phyloP scores from a whole-genome alignment of 2,113 vertebrate species.

The Aviceda subcristata region DNA sequence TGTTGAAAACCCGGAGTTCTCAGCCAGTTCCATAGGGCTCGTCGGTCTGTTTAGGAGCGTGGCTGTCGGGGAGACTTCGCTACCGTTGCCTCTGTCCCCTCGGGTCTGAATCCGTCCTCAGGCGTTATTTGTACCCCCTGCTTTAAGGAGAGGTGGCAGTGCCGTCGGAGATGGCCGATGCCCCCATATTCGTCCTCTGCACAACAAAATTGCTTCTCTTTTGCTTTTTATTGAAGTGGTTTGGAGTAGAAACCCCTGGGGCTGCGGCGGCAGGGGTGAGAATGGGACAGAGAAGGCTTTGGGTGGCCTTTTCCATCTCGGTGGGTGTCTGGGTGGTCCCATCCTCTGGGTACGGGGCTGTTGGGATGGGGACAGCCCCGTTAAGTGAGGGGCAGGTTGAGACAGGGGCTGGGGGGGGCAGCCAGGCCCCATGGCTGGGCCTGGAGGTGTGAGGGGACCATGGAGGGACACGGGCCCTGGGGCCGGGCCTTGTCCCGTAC shows the following conservation, averaged over 20 bases:
- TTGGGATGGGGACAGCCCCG: not conserved
- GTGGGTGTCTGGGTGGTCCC: not conserved
- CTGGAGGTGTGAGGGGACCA: no score
- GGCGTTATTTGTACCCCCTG: not conserved
- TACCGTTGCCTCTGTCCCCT: not conserved
- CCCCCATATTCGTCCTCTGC: no score
- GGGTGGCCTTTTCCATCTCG: not conserved
- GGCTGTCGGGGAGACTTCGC: rapidly evolving
- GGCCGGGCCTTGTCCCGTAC: no score
- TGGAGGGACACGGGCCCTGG: no score
- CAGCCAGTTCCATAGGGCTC: rapidly evolving
- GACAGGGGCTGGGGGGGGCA: no score
- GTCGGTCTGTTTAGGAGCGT: rapidly evolving
- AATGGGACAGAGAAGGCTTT: rapidly evolving
- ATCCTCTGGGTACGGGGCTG: not conserved
- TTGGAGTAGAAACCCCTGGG: not conserved
- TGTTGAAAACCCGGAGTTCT: rapidly evolving
- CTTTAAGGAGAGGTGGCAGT: not conserved
- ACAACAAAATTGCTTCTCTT: rapidly evolving
- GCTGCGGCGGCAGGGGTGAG: no score
- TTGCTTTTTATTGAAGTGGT: not conserved
- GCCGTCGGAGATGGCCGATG: rapidly evolving
- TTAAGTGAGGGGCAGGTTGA: no score
- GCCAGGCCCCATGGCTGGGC: not conserved
- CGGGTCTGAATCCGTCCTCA: not conserved